Evolutionary conservation across 2,113 vertebrate species (phyloP).

Genomic region (Aegotheles bennettii): DNA sequence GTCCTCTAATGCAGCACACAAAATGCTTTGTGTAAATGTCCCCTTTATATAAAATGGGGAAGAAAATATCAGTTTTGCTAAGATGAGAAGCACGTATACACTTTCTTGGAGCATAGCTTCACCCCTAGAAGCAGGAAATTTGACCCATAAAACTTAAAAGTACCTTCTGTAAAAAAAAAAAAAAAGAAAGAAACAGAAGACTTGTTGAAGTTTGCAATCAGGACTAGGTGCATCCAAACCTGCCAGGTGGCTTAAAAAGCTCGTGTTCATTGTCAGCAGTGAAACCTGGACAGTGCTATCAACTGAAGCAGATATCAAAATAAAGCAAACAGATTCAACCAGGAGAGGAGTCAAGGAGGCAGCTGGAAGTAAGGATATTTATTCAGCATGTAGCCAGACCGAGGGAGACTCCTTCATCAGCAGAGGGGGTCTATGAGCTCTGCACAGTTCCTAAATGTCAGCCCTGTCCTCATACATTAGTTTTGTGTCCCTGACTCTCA

Average conservation of each 20-base stretch:
- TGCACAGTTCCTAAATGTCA: neutral
- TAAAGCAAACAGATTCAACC: neutral
- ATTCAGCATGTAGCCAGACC: neutral
- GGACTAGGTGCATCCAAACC: neutral
- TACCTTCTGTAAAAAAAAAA: neutral
- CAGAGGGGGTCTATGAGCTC: neutral
- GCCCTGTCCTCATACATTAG: neutral
- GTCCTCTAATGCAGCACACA: neutral
- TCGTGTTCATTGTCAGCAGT: neutral
- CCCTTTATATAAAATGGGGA: neutral
- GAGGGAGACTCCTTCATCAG: neutral
- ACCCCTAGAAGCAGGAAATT: neutral
- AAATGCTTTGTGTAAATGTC: neutral
- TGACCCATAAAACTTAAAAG: neutral
- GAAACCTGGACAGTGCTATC: neutral
- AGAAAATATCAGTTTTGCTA: neutral
- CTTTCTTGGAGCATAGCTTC: neutral
- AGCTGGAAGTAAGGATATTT: neutral
- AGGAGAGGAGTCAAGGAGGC: neutral
- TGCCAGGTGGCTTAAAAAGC: neutral
- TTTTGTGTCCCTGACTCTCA: neutral
- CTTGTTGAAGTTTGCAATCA: neutral
- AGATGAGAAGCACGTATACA: neutral
- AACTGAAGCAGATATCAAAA: neutral
- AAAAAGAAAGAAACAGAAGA: neutral